Percentiles rank a stretch among this genome's conserved stretches.
Conservation (phyloP, 2,113 vertebrate species). For the Leptobrachium leishanense region DNA sequence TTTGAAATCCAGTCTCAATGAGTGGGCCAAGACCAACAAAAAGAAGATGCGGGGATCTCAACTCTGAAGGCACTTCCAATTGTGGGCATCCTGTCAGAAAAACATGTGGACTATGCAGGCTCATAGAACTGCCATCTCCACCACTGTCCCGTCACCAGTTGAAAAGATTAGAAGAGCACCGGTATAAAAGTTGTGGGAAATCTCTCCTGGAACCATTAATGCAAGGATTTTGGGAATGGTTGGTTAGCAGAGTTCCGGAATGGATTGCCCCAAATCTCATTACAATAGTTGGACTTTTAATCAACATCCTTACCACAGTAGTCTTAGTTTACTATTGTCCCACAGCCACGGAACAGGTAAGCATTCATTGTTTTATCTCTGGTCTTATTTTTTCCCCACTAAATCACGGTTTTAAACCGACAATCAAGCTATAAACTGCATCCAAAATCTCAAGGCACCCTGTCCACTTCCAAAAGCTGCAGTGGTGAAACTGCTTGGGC, state of each 20-base stretch:
- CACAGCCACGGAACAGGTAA: constrained; percentile 94
- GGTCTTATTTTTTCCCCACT: no score
- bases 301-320: constrained; percentile 93
- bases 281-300: constrained; percentile 89
- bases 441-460: no score
- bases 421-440: no score
- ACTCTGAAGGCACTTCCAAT: constrained; percentile 61
- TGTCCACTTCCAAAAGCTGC: no score
- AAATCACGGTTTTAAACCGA: no score
- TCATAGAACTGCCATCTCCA: constrained; percentile 86
- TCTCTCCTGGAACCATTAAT: constrained; percentile 96
- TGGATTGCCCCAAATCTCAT: constrained; percentile 98
- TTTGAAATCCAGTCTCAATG: constrained; percentile 61
- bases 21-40: constrained; percentile 64
- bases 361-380: constrained; percentile 16
- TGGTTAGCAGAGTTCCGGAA: constrained; percentile 84
- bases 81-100: constrained; percentile 59
- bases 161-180: constrained; percentile 95
- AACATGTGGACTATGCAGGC: constrained; percentile 72
- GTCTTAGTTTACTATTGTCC: constrained; percentile 93
- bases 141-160: constrained; percentile 91
- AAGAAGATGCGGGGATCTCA: constrained; percentile 69
- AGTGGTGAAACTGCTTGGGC: no score
- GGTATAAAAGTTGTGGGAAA: constrained; percentile 87
- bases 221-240: constrained; percentile 97